Base-by-base conservation (phyloP, 2,113 vertebrate species). In the Zosterops hypoxanthus region DNA sequence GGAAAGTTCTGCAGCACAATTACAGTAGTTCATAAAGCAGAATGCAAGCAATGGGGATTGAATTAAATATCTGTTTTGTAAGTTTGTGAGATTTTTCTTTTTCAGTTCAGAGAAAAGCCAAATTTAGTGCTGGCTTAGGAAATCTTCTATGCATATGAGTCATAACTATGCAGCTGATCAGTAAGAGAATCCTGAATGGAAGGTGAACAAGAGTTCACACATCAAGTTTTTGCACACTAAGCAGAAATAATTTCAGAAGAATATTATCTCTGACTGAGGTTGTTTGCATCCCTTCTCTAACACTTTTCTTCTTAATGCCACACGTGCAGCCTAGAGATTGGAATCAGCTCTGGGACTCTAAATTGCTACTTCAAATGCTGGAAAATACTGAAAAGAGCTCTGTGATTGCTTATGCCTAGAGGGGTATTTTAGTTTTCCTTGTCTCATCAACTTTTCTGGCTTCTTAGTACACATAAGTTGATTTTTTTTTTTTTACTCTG, bases 361-460 rank as follows among this genome's bases (percentile, higher is more conserved):
- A 97, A 97, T 91, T 94, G 81, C 88, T 97, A 57, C 86, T 97
- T 97, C 77, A 95, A 90, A 88, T 91, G 52, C 44, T 94, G 81
- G 81, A 72, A 96, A 83, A 91, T 83, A 94, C 76, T 82, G 86
- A 75, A 92, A 96, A 80, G 71, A 95, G 87, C 47, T 72, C 65
- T 12, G 49, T 92, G 94, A 95, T 72, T 97, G 55, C 94, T 95
- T 90, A 12, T 95, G 68, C 26, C 59, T 91, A 86, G 91, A 94
- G 77, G 46, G 50, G 64, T 50, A n/a, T 88, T 95, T 96, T 75
- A 82, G 34, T 92, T 93, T 95, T 69, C 24, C 41, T 90, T 60
- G 52, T 64, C 88, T 96, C 94, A 95, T 94, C 90, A 94, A 92
- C 85, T 95, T 96, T 96, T 86, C 75, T 64, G 82, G 50, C 79